These are phyloP conservation scores for Ploceus nigricollis DNA, from an alignment of 2,113 vertebrate genomes.

Conservation along the genomic window DNA sequence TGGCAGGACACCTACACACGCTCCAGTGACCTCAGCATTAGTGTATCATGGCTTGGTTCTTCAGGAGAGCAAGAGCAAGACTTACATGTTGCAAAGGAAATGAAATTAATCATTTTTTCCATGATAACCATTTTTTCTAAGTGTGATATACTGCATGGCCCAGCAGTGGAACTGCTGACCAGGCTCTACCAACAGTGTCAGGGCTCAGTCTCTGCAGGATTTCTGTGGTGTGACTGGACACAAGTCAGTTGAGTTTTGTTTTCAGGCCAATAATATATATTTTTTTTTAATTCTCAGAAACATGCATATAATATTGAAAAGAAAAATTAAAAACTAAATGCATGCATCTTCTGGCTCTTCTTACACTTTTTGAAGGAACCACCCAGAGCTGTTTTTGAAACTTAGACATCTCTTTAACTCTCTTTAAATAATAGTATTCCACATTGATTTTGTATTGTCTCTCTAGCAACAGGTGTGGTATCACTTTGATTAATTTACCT, in stretches of 20 bases:
- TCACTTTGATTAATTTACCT: background rate
- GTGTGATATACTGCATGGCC: background rate
- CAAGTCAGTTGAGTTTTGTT: background rate
- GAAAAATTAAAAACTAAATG: background rate
- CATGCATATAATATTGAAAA: background rate
- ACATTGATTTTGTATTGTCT: background rate
- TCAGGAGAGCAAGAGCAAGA: background rate
- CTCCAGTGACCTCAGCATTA: fast-evolving
- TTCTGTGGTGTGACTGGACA: background rate
- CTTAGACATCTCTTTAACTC: background rate
- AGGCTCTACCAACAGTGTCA: background rate
- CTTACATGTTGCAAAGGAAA: background rate
- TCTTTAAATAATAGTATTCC: background rate
- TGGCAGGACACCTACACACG: fast-evolving
- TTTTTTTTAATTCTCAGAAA: background rate
- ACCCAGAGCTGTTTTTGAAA: background rate
- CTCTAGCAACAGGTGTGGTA: background rate
- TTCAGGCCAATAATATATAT: background rate
- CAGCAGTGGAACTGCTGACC: background rate
- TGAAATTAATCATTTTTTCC: background rate
- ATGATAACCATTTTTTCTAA: background rate
- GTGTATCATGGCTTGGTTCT: background rate
- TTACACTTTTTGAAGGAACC: background rate
- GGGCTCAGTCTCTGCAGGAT: background rate
- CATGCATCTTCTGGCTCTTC: background rate